Evolutionary conservation across 2,797 vertebrate genomes (phyloP), one percentile per base, ranked within the genome.

Genomic region (Perodicticus potto): DNA sequence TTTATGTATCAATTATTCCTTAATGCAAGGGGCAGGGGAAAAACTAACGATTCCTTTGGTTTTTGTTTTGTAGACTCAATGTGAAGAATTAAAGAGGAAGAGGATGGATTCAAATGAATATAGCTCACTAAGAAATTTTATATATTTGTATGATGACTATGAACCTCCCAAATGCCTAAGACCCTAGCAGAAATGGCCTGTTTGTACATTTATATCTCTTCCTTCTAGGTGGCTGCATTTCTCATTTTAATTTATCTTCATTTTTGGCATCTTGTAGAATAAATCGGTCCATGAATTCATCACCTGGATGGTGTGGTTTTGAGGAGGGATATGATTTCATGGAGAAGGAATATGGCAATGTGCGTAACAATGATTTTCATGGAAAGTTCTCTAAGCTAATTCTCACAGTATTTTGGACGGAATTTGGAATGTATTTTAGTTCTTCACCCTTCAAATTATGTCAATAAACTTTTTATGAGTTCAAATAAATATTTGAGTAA

Each of bases 91-190:
- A 89, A 93, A 85, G 86, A 97, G 89, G 91, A 98, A 96, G 67
- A 1, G 23, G 86, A 96, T 67, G 93, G 94, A 97, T 96, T 98
- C 61, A 96, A 96, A 92, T 73, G 91, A 98, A 97, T 88, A 97
- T 78, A 97, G 94, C 96, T 92, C 37, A 95, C 87, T 90, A 95
- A 98, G 97, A 95, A 93, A 91, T 98, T 98, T 98, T 98, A 98
- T 98, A 98, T 97, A 98, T 99, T 98, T 98, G 97, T 98, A 98
- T 97, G 98, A 98, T 97, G 95, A 98, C 96, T 96, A 70, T 91
- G 96, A 98, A 96, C 95, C 97, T 98, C 93, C 93, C 78, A 94
- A 90, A 89, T 94, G 96, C 76, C 93, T 92, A 91, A 53, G 43
- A 96, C 14, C 83, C 81, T 86, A 93, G 55, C 91, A 97, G 97